Evolutionary conservation across 2,888 invertebrate genomes (phyloP).

Genomic region (Acrobasis consociella): DNA sequence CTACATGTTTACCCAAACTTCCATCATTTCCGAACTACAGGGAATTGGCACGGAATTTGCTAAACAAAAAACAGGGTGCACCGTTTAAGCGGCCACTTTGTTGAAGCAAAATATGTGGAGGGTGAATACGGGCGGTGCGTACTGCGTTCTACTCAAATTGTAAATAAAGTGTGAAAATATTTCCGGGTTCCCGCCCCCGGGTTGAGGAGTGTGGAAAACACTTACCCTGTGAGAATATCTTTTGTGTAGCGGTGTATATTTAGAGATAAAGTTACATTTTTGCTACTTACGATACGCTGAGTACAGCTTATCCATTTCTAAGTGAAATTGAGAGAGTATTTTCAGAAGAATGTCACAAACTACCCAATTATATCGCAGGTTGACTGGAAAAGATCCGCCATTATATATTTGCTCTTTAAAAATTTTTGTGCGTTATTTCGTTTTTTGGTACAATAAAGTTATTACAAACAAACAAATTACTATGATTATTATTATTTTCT

Average conservation of each 20-base stretch:
- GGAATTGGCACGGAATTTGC: slow-evolving; percentile 4
- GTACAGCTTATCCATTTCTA: no score
- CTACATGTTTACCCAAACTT: slow-evolving; percentile 9
- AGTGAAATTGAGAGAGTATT: no score
- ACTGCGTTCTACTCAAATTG: slow-evolving; percentile 28
- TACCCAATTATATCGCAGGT: no score
- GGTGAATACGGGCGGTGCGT: slow-evolving; percentile 29
- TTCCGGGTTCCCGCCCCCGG: slow-evolving; percentile 21
- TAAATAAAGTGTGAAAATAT: slow-evolving; percentile 41
- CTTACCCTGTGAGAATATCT: background rate
- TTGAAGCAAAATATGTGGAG: slow-evolving; percentile 27
- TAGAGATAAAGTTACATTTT: background rate
- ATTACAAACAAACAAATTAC: no score
- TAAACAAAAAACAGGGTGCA: slow-evolving; percentile 22
- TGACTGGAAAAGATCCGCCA: no score
- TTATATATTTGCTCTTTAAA: no score
- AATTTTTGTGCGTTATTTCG: no score
- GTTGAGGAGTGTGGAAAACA: slow-evolving; percentile 3
- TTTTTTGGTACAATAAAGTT: no score
- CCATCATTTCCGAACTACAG: slow-evolving; percentile 5
- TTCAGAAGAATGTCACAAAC: no score
- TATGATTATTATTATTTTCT: no score
- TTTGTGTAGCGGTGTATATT: background rate
- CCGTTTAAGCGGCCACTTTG: slow-evolving; percentile 26
- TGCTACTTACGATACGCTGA: no score